Evolutionary conservation across 1,140 invertebrate species (phyloP).

Genomic region (Drosophila pectinifera): DNA sequence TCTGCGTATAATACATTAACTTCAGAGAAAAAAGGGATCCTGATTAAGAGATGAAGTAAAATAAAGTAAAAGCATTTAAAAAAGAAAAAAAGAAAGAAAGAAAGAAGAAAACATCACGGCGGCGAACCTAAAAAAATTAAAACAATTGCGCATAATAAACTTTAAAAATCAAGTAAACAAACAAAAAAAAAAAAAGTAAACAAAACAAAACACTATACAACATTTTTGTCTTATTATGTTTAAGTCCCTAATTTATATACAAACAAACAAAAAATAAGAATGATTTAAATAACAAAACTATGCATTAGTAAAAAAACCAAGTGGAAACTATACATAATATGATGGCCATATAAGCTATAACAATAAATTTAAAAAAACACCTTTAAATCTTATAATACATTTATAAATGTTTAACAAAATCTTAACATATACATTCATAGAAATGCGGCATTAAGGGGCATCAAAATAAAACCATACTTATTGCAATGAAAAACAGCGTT

Average conservation of each 20-base stretch:
- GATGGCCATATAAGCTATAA: slow-evolving; percentile 81
- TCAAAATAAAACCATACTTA: slow-evolving; percentile 57
- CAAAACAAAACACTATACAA: slow-evolving; percentile 72
- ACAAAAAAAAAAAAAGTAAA: slow-evolving; percentile 45
- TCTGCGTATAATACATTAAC: slow-evolving; percentile 49
- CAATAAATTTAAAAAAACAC: slow-evolving; percentile 74
- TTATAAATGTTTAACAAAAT: slow-evolving; percentile 81
- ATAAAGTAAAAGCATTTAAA: slow-evolving; percentile 81
- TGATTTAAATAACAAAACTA: slow-evolving; percentile 81
- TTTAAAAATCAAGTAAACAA: slow-evolving; percentile 66
- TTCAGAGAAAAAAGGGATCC: slow-evolving; percentile 54
- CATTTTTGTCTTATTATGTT: slow-evolving; percentile 80
- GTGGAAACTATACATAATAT: slow-evolving; percentile 75
- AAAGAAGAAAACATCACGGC: slow-evolving; percentile 56
- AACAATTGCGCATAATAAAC: slow-evolving; percentile 57
- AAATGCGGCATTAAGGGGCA: slow-evolving; percentile 70
- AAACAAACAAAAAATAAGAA: slow-evolving; percentile 77
- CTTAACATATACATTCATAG: slow-evolving; percentile 73
- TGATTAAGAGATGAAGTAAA: slow-evolving; percentile 72
- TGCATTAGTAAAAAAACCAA: slow-evolving; percentile 70
- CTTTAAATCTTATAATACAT: slow-evolving; percentile 75
- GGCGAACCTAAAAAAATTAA: slow-evolving; percentile 61
- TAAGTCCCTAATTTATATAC: slow-evolving; percentile 82
- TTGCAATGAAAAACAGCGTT: slow-evolving; percentile 34
- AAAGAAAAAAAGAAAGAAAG: slow-evolving; percentile 47